Conservation (phyloP, 2,888 invertebrate species). For the Julus scandinavius region DNA sequence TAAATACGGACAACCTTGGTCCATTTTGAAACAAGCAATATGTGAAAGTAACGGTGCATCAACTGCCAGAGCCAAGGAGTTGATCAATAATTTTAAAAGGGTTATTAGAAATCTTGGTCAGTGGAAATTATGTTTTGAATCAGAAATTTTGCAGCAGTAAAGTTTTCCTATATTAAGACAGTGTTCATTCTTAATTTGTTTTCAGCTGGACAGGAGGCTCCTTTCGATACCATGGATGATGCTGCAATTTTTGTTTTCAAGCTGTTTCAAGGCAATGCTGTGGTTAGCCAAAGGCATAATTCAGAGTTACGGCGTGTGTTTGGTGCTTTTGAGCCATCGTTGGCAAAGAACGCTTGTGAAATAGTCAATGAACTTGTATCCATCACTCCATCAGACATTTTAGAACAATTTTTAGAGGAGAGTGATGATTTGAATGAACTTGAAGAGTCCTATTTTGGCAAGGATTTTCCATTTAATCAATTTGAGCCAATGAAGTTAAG, state of each 20-base stretch:
- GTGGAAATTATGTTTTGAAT: not conserved
- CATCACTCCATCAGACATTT: conserved; percentile 55
- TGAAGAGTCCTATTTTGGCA: conserved; percentile 58
- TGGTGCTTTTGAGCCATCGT: conserved; percentile 71
- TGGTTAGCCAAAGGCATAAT: conserved; percentile 72
- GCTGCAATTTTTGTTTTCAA: conserved; percentile 73
- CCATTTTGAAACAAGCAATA: not conserved
- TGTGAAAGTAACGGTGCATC: conserved; percentile 23
- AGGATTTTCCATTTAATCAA: conserved; percentile 57
- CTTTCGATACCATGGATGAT: conserved; percentile 72
- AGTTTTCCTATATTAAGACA: not conserved
- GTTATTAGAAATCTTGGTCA: conserved; percentile 44
- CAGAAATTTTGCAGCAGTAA: too few species aligned
- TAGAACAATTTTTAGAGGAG: conserved; percentile 54
- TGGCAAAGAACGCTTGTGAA: conserved; percentile 72
- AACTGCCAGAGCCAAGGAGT: not conserved
- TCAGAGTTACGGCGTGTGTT: conserved; percentile 72
- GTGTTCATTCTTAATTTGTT: not conserved
- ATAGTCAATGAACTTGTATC: conserved; percentile 63
- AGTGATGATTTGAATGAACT: conserved; percentile 37
- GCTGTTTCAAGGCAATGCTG: conserved; percentile 73
- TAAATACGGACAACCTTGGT: conserved; percentile 37
- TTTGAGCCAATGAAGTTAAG: conserved; percentile 44
- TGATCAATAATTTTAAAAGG: conserved; percentile 10
- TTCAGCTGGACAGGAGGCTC: conserved; percentile 19